phyloP scores from a whole-genome alignment of 2,888 invertebrate genomes.

The Amiota mariae region DNA sequence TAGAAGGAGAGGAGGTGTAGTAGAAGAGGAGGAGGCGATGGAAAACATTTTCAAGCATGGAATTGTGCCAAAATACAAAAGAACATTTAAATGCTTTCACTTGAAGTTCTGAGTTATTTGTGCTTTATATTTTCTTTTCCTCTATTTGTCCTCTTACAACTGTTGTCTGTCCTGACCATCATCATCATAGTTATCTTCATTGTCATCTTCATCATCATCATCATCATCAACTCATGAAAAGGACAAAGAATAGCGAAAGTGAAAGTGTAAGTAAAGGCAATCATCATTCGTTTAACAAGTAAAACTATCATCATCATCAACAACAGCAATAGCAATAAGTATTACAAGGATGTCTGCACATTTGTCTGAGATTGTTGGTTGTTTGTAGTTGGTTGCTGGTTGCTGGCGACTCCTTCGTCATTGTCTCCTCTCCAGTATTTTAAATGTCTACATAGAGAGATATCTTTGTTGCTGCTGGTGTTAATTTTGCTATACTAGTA shows the following conservation, averaged over 20 bases:
- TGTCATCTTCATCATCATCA: neutral
- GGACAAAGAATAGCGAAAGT: slow-evolving; percentile 33
- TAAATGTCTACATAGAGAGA: too few relatives aligned
- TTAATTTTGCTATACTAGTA: too few relatives aligned
- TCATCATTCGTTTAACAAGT: slow-evolving; percentile 27
- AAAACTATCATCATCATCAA: neutral
- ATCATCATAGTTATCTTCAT: neutral
- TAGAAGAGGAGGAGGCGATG: neutral
- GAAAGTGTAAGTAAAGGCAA: slow-evolving; percentile 30
- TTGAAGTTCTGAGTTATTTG: slow-evolving; percentile 30
- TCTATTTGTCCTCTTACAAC: slow-evolving; percentile 9
- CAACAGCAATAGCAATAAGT: slow-evolving; percentile 1
- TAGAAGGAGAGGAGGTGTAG: neutral
- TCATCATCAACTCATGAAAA: neutral
- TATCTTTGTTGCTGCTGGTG: too few relatives aligned
- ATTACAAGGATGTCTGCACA: slow-evolving; percentile 21
- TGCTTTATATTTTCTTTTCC: slow-evolving; percentile 22
- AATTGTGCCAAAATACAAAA: slow-evolving; percentile 34
- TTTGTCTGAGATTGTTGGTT: slow-evolving; percentile 7
- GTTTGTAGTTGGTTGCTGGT: too few relatives aligned
- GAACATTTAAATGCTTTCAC: slow-evolving; percentile 31
- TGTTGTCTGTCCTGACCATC: slow-evolving; percentile 3
- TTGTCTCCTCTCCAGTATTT: too few relatives aligned
- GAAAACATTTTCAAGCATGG: slow-evolving; percentile 20
- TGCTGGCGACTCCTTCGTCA: too few relatives aligned